Evolutionary conservation across 2,888 invertebrate genomes (phyloP), one percentile per base, ranked within the genome.

Genomic region (Nemotelus pantherinus): DNA sequence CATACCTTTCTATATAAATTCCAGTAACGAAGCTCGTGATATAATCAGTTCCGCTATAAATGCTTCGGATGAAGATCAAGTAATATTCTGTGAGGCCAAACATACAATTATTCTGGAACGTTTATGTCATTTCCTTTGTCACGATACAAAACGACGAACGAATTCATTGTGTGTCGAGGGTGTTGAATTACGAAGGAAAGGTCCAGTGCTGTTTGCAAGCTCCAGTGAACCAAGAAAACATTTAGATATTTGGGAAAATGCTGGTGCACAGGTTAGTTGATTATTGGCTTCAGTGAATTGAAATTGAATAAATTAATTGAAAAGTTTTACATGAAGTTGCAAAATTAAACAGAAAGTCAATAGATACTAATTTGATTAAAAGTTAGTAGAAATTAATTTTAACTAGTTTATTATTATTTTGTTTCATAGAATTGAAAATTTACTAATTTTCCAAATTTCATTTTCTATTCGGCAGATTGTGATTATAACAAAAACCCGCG

Each of bases 211-310:
- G 67, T 82, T 81, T 77, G 81, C 81, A n/a, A 94, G 95, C n/a
- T 91, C 93, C 4, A 92, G 90, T 84, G 93, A 94, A 84, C 93
- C 94, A 83, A 92, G 93, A 84, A 92, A 92, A 77, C 93, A 92
- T 86, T 88, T 96, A 63, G 89, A 93, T 76, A 93, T 96, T 44
- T 97, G 96, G 96, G 90, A 92, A 81, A 95, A 95, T 84, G 89
- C 90, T 76, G 93, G 92, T 47, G 92, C 93, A 80, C 91, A 92
- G 91, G 95, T 95, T 87, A 86, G 86, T 79, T 50, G 43, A 58
- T 25, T 60, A 63, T 57, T 76, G 25, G n/a, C n/a, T n/a, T n/a
- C n/a, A n/a, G 25, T 25, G 25, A 25, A 25, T 25, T n/a, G 71
- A 78, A 2, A 25, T 1, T 25, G 25, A 25, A 1, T 25, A 25